phyloP scores from a whole-genome alignment of 2,888 invertebrate genomes.

The Macrophya annulata region DNA sequence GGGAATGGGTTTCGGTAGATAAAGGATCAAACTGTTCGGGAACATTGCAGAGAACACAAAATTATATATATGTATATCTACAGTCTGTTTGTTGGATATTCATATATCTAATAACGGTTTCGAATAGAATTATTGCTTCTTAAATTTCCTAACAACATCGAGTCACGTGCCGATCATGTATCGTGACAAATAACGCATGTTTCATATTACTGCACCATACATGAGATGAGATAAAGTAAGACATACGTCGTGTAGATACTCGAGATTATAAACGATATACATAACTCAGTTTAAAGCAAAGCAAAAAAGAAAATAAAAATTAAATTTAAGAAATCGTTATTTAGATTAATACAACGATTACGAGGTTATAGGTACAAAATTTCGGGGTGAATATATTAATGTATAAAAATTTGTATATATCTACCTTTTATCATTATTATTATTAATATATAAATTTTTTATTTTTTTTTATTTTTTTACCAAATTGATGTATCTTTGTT shows the following conservation, averaged over 20 bases:
- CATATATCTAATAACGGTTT: neutral
- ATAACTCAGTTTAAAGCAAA: neutral
- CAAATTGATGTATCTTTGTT: constrained; percentile 19
- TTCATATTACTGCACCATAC: constrained; percentile 13
- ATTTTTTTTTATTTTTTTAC: neutral
- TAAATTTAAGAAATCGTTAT: neutral
- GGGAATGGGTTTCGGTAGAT: constrained; percentile 42
- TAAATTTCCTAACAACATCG: neutral
- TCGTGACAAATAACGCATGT: neutral
- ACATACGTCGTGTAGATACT: neutral
- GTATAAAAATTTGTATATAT: neutral
- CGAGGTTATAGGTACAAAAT: neutral
- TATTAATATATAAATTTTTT: neutral
- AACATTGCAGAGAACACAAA: constrained; percentile 28
- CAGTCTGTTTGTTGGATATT: neutral
- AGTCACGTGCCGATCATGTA: neutral
- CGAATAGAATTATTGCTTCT: neutral
- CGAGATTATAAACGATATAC: neutral
- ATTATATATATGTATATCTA: neutral
- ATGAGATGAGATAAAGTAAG: neutral
- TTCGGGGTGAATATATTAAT: neutral
- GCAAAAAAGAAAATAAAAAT: neutral
- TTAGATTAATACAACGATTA: constrained; percentile 9
- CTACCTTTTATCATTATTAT: neutral
- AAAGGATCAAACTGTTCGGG: constrained; percentile 1